These are phyloP conservation scores for Cheilosia pagana DNA, from an alignment of 2,888 invertebrate genomes.

Conservation along the genomic window DNA sequence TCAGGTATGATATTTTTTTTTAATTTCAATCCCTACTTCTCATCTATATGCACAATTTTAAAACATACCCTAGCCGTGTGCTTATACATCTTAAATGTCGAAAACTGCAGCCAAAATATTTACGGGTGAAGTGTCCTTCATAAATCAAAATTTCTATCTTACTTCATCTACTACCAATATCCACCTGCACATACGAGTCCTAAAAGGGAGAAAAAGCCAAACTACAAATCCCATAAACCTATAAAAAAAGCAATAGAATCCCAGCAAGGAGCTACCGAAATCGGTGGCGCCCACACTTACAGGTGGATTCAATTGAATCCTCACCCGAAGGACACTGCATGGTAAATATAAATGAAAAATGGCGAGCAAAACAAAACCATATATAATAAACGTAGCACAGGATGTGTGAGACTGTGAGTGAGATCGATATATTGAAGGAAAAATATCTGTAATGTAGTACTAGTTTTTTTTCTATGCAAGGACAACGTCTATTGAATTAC, in stretches of 20 bases:
- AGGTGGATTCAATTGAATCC: constrained; percentile 47
- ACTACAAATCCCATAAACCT: constrained; percentile 3
- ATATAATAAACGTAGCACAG: constrained; percentile 35
- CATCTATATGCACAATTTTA: background rate
- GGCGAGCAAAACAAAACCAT: constrained; percentile 60
- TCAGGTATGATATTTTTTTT: too few relatives aligned
- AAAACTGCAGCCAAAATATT: constrained; percentile 17
- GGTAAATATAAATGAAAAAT: constrained; percentile 51
- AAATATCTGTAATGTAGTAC: background rate
- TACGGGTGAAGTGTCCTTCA: constrained; percentile 32
- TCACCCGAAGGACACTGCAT: constrained; percentile 28
- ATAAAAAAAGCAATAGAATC: constrained; percentile 7
- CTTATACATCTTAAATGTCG: background rate
- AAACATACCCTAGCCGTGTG: background rate
- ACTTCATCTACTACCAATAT: constrained; percentile 18
- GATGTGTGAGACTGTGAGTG: constrained; percentile 30
- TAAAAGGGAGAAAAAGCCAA: background rate
- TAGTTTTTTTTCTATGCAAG: constrained; percentile 8
- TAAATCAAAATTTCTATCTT: constrained; percentile 35
- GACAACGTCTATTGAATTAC: constrained; percentile 22
- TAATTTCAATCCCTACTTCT: background rate
- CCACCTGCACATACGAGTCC: background rate
- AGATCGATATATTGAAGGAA: constrained; percentile 43
- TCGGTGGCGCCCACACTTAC: constrained; percentile 16
- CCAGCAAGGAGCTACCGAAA: constrained; percentile 5